phyloP scores from a whole-genome alignment of 2,888 invertebrate genomes.

The Netelia melanura region DNA sequence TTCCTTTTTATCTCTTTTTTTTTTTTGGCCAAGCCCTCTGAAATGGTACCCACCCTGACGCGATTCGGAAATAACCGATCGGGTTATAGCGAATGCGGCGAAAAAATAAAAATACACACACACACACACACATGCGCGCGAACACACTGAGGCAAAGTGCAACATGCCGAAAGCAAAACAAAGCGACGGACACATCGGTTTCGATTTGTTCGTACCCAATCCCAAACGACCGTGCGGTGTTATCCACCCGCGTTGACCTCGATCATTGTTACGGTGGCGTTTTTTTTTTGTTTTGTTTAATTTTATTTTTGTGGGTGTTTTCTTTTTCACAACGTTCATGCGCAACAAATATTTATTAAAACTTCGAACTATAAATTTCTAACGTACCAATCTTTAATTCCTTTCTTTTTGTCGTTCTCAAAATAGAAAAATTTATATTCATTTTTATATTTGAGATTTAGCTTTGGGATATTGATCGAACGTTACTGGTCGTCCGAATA shows the following conservation, averaged over 20 bases:
- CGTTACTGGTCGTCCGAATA: no score
- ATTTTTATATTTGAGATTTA: neutral
- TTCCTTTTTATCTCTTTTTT: slow-evolving; percentile 1
- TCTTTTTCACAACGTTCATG: no score
- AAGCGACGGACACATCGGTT: slow-evolving; percentile 27
- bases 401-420: neutral
- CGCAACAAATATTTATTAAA: no score
- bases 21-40: slow-evolving; percentile 14
- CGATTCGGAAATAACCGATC: slow-evolving; percentile 37
- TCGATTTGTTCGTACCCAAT: slow-evolving; percentile 12
- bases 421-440: neutral
- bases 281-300: neutral
- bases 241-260: neutral
- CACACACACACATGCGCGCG: neutral
- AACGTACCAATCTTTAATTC: neutral
- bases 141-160: neutral
- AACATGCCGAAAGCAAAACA: slow-evolving; percentile 14
- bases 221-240: neutral
- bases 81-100: slow-evolving; percentile 8
- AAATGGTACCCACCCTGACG: slow-evolving; percentile 19
- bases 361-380: neutral
- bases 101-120: slow-evolving; percentile 1
- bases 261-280: neutral
- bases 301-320: no score
- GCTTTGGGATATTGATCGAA: neutral